A percentile compares a stretch with the other conserved stretches of the same genome.
These are phyloP conservation scores for Pocillopora verrucosa DNA, from an alignment of 64 coral and sea anemone species.

Conservation along the genomic window DNA sequence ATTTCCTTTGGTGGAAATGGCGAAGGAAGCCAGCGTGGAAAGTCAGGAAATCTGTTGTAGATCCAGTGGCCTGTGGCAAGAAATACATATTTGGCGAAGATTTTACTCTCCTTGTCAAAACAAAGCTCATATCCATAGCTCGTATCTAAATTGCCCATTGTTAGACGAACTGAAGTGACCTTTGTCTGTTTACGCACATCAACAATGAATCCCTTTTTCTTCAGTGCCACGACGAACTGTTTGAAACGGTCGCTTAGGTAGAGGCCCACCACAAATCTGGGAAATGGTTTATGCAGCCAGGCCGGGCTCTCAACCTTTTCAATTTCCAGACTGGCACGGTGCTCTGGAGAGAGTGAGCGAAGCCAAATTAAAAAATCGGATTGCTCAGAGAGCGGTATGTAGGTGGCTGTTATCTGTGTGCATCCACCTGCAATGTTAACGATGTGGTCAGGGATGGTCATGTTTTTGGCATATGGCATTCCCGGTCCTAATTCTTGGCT, in stretches of 20 bases:
- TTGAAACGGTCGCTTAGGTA: slow-evolving; percentile 59
- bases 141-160: neutral
- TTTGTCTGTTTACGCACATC: slow-evolving; percentile 6
- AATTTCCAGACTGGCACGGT: slow-evolving; percentile 18
- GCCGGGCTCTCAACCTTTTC: neutral
- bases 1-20: slow-evolving; percentile 40
- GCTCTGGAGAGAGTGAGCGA: slow-evolving; percentile 14
- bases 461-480: slow-evolving; percentile 35
- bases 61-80: slow-evolving; percentile 58
- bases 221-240: slow-evolving; percentile 33
- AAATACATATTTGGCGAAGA: slow-evolving; percentile 35
- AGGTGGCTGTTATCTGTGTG: slow-evolving; percentile 44
- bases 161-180: slow-evolving; percentile 12
- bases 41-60: slow-evolving; percentile 42
- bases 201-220: slow-evolving; percentile 34
- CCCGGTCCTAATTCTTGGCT: slow-evolving; percentile 18
- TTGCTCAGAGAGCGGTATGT: slow-evolving; percentile 11
- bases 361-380: slow-evolving; percentile 51
- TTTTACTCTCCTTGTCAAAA: neutral
- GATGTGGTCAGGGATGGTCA: slow-evolving; percentile 50
- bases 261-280: slow-evolving; percentile 53
- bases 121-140: slow-evolving; percentile 26
- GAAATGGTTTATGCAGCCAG: slow-evolving; percentile 49
- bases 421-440: slow-evolving; percentile 52
- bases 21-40: slow-evolving; percentile 51